phyloP scores from a whole-genome alignment of 2,797 vertebrate genomes.

The Apodemus agrarius region DNA sequence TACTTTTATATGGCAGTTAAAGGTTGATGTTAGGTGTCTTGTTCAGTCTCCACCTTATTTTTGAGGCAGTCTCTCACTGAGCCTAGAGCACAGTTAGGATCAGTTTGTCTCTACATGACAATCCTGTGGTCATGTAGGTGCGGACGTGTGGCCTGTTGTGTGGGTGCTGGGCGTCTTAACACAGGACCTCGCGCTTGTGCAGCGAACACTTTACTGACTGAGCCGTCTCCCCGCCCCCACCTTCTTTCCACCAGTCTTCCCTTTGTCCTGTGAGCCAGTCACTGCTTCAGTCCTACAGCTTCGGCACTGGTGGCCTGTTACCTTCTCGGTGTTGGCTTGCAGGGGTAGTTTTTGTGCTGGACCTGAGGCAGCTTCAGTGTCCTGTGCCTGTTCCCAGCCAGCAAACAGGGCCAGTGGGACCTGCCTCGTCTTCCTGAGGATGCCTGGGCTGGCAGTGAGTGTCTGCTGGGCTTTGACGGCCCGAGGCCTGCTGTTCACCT shows the following conservation, averaged over 20 bases:
- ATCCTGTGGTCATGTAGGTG: background rate
- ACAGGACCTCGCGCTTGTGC: background rate
- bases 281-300: no score
- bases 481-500: conserved; percentile 69
- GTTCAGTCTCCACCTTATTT: background rate
- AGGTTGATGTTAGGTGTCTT: background rate
- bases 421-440: background rate
- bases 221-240: background rate
- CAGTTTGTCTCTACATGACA: background rate
- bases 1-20: background rate
- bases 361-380: no score
- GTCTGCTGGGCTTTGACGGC: conserved; percentile 43
- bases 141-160: background rate
- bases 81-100: no score
- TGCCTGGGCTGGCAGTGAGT: background rate
- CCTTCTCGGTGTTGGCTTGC: fast-evolving
- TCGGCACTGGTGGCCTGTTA: background rate
- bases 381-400: background rate
- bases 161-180: background rate
- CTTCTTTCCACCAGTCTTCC: background rate
- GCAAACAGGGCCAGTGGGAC: background rate
- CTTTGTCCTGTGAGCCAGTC: background rate
- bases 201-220: background rate
- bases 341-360: background rate
- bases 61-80: background rate